A percentile compares a stretch with the other conserved stretches of the same genome.
phyloP scores from a whole-genome alignment of 2,113 vertebrate species.

The Campylomormyrus tamandua region DNA sequence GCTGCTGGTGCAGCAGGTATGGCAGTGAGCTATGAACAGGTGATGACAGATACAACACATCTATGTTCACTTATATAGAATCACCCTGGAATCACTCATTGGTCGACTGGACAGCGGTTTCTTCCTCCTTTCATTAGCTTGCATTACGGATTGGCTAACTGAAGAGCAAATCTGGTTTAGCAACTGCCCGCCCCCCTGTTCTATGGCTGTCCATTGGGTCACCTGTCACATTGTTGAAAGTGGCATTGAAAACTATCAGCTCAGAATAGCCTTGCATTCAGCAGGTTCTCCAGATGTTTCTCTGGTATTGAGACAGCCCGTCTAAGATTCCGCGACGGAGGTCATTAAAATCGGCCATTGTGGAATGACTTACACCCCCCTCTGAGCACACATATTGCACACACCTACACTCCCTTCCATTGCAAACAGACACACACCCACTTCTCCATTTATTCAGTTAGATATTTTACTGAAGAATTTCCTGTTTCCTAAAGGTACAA shows the following conservation, averaged over 20 bases:
- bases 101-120: neutral
- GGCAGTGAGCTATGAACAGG: neutral
- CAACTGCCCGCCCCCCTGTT: too few relatives aligned
- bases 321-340: neutral
- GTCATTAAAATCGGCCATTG: neutral
- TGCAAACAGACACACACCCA: neutral
- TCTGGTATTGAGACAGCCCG: neutral
- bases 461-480: constrained; percentile 4
- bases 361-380: neutral
- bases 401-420: neutral
- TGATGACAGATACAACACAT: neutral
- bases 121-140: neutral
- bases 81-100: neutral
- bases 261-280: neutral
- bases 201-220: neutral
- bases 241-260: neutral
- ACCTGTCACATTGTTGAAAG: neutral
- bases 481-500: neutral
- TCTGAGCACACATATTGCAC: neutral
- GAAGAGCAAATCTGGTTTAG: neutral
- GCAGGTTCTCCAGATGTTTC: neutral
- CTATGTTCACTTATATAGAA: neutral
- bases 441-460: neutral
- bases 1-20: neutral
- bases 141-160: neutral